A percentile compares a stretch with the other conserved stretches of the same genome.
phyloP scores from a whole-genome alignment of 2,888 invertebrate genomes.

The Incurvaria masculella region DNA sequence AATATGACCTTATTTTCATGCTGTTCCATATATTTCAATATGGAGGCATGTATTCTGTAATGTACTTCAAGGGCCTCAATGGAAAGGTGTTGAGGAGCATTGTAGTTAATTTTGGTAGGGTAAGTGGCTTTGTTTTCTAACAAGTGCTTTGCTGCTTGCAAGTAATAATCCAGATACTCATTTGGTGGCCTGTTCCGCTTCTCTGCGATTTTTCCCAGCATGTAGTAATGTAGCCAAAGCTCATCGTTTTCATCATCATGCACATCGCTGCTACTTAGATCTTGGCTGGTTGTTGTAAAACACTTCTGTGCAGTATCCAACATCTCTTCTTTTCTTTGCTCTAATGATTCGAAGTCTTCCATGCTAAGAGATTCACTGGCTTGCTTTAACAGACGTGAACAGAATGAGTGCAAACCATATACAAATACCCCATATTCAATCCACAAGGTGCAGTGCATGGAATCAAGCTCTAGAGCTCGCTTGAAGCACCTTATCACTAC shows the following conservation, averaged over 20 bases:
- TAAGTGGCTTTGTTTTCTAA: constrained; percentile 79
- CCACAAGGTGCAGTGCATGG: constrained; percentile 74
- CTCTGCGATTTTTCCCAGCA: constrained; percentile 94
- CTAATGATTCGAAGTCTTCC: constrained; percentile 71
- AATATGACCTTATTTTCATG: constrained; percentile 68
- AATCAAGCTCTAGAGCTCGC: constrained; percentile 72
- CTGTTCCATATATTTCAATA: constrained; percentile 79
- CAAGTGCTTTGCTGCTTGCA: constrained; percentile 72
- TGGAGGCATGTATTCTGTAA: constrained; percentile 84
- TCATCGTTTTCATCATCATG: constrained; percentile 70
- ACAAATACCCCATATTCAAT: constrained; percentile 90
- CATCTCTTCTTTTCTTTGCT: constrained; percentile 76
- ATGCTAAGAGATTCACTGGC: constrained; percentile 72
- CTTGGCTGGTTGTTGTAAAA: constrained; percentile 67
- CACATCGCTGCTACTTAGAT: constrained; percentile 53
- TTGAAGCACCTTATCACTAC: constrained; percentile 78
- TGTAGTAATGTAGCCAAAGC: constrained; percentile 90
- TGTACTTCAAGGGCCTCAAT: constrained; percentile 87
- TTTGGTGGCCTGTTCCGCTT: constrained; percentile 75
- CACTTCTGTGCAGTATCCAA: constrained; percentile 74
- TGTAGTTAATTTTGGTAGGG: constrained; percentile 83
- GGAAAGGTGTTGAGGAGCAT: constrained; percentile 75
- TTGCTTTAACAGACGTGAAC: constrained; percentile 80
- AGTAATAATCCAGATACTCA: constrained; percentile 75
- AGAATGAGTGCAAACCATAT: constrained; percentile 87